Base-by-base conservation (phyloP, 2,113 vertebrate genomes). In the Cromileptes altivelis region DNA sequence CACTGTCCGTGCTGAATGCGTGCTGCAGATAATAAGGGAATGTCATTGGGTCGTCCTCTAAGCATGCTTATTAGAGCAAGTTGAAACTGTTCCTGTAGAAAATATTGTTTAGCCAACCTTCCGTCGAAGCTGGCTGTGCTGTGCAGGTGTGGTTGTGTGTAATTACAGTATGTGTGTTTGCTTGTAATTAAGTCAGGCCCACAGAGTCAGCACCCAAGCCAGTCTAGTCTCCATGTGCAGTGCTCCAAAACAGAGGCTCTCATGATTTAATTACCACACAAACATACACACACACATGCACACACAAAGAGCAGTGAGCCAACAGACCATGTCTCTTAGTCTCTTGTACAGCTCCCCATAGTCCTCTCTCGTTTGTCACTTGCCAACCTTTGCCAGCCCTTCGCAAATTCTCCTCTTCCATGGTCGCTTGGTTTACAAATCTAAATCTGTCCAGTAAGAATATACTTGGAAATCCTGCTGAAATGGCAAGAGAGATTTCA, bases 171-270 rank as follows among this genome's bases (percentile, higher is more conserved):
- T 61, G 75, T 65, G 33, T 85, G 85, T 88, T 92, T 74, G 55
- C 71, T 49, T 82, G 85, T 91, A 92, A 93, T 93, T 93, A 87
- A 92, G 82, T 81, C 78, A 70, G 71, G 71, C 80, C 75, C 70
- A 67, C 30, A 3, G 85, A 87, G 82, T 91, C 81, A 80, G 83
- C 84, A 81, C 60, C 57, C 60, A 37, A 58, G 70, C 84, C 63
- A 7, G 63, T 75, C 56, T 40, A 56, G 78, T 61, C 70, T 83
- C 58, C 18, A 19, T 80, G 85, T 79, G 68, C 75, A 8, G 67
- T 42, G 75, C 87, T 86, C 87, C 42, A 85, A 88, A 88, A 80
- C 78, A 81, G 49, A 82, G 76, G 68, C 73, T 75, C 63, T 53
- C 13, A 4, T 87, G 71, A 91, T 92, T 91, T 88, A 91, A 93